Conservation (phyloP, 2,888 invertebrate genomes). For the Aphidoletes aphidimyza region DNA sequence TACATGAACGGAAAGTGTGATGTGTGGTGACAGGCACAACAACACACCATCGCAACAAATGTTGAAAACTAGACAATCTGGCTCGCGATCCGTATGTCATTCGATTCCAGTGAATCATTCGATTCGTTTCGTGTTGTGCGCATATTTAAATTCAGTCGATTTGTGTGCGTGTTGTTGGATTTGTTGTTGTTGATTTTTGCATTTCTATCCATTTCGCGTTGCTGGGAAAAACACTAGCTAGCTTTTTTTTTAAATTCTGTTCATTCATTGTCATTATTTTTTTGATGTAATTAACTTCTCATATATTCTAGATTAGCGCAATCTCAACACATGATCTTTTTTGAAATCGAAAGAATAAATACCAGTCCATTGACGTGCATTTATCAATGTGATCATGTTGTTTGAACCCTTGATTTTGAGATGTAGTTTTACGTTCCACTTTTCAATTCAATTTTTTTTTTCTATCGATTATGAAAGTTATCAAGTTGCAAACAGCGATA, state of each 20-base stretch:
- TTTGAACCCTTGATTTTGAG: neutral
- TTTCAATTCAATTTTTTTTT: no score
- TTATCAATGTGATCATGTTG: neutral
- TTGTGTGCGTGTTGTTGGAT: neutral
- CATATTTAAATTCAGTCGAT: neutral
- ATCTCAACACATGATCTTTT: neutral
- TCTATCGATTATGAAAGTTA: no score
- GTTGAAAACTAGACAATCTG: constrained; percentile 46
- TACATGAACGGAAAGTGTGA: neutral
- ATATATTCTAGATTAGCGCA: neutral
- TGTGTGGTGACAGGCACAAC: neutral
- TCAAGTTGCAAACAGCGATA: no score
- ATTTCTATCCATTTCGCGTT: neutral
- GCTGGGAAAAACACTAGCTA: neutral
- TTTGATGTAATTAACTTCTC: constrained; percentile 1
- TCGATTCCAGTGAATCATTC: constrained; percentile 27
- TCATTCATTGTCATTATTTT: constrained; percentile 14
- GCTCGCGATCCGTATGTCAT: neutral
- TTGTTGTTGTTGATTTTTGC: constrained; percentile 1
- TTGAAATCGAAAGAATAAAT: neutral
- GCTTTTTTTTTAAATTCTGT: neutral
- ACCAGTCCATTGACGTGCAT: no score
- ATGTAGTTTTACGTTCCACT: no score
- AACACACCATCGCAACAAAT: neutral
- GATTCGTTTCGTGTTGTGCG: neutral